Percentiles rank a stretch among this genome's conserved stretches.
Evolutionary conservation across 1,140 invertebrate genomes (phyloP).

Genomic region (Aphis gossypii): DNA sequence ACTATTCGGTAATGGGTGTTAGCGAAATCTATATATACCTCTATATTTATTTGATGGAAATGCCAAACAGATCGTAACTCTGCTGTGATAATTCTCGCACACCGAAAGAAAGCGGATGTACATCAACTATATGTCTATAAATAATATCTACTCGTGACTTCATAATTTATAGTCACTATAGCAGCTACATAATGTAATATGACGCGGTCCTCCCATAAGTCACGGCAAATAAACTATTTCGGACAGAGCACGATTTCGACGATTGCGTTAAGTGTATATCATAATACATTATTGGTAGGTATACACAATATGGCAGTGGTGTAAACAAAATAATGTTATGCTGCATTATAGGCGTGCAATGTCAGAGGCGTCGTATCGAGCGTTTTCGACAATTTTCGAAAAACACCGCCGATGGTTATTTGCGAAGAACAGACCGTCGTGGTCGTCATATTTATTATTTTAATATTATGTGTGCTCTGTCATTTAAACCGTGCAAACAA

Average conservation of each 20-base stretch:
- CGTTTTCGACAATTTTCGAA: neutral
- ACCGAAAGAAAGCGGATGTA: no score
- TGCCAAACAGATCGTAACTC: no score
- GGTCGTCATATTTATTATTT: neutral
- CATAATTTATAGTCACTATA: neutral
- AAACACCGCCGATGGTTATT: conserved; percentile 9
- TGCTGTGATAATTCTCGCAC: no score
- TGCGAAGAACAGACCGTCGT: conserved; percentile 20
- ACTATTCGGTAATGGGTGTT: no score
- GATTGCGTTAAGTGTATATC: neutral
- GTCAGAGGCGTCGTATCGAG: neutral
- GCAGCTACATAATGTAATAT: no score
- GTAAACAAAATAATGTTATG: neutral
- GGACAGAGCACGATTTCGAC: neutral
- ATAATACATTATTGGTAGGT: neutral
- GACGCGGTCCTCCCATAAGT: neutral
- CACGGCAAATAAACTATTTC: conserved; percentile 25
- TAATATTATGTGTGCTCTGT: conserved; percentile 35
- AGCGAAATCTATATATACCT: no score
- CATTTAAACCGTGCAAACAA: conserved; percentile 53
- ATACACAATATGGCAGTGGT: neutral
- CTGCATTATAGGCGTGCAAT: neutral
- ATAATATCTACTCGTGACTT: no score
- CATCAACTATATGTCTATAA: no score
- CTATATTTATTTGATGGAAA: no score